A percentile compares a stretch with the other conserved stretches of the same genome.
phyloP scores from a whole-genome alignment of 2,888 invertebrate species.

The Drosophila paramelanica region DNA sequence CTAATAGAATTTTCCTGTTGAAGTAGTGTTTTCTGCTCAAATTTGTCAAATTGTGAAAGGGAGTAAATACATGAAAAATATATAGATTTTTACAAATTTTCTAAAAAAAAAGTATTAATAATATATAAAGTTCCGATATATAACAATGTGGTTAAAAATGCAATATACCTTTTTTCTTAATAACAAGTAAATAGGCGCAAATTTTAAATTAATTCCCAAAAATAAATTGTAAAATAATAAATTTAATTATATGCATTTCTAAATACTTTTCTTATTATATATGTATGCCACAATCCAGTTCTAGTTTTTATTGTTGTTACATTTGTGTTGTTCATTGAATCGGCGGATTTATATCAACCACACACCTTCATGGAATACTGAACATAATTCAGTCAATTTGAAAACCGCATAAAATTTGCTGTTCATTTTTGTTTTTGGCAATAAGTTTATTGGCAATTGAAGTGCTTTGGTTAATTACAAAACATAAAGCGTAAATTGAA shows the following conservation, averaged over 20 bases:
- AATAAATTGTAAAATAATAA: no score
- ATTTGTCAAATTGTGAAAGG: slow-evolving; percentile 13
- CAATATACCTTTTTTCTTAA: no score
- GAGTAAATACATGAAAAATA: neutral
- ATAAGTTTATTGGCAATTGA: slow-evolving; percentile 23
- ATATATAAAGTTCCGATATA: no score
- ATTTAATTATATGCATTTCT: no score
- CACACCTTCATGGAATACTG: neutral
- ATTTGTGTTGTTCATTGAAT: neutral
- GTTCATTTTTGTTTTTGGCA: slow-evolving; percentile 2
- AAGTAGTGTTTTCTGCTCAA: slow-evolving; percentile 10
- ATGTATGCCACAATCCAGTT: no score
- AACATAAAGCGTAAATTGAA: slow-evolving; percentile 21
- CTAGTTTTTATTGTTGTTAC: neutral
- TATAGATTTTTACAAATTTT: no score
- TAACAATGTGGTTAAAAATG: no score
- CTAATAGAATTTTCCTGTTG: slow-evolving; percentile 25
- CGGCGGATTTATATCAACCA: neutral
- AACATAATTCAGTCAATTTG: slow-evolving; percentile 12
- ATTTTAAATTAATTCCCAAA: no score
- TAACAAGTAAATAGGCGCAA: no score
- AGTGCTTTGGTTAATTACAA: slow-evolving; percentile 44
- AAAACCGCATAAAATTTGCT: slow-evolving; percentile 16
- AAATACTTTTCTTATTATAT: no score
- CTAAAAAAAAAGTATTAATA: no score